phyloP scores from a whole-genome alignment of 2,888 invertebrate genomes.

The Incurvaria masculella region DNA sequence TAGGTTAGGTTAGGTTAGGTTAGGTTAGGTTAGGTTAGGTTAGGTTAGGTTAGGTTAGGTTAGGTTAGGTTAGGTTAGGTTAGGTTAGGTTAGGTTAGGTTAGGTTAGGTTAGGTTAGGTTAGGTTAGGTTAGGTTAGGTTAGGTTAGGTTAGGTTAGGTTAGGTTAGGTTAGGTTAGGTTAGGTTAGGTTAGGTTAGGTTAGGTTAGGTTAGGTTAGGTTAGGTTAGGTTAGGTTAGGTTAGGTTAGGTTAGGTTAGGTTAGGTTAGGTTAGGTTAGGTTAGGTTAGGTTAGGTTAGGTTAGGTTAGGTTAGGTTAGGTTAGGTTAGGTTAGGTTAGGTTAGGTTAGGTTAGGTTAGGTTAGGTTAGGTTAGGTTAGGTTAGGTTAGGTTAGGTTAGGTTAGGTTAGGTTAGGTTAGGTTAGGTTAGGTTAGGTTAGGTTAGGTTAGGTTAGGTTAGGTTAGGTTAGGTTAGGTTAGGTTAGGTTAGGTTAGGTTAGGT shows the following conservation, averaged over 20 bases:
- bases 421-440: constrained; percentile 10
- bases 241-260: constrained; percentile 14
- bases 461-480: constrained; percentile 1
- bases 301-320: constrained; percentile 14
- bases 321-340: constrained; percentile 15
- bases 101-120: constrained; percentile 12
- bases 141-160: constrained; percentile 13
- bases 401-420: constrained; percentile 5
- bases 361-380: constrained; percentile 13
- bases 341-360: constrained; percentile 14
- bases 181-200: constrained; percentile 12
- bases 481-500: not conserved
- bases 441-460: constrained; percentile 9
- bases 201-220: constrained; percentile 9
- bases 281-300: constrained; percentile 13
- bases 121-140: constrained; percentile 12
- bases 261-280: constrained; percentile 14
- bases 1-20: constrained; percentile 12
- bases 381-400: constrained; percentile 7
- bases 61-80: constrained; percentile 10
- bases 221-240: constrained; percentile 14
- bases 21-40: constrained; percentile 13
- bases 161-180: constrained; percentile 13
- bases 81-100: constrained; percentile 12
- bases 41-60: constrained; percentile 11